phyloP scores from a whole-genome alignment of 2,888 invertebrate genomes.

The Amphimallon solstitiale region DNA sequence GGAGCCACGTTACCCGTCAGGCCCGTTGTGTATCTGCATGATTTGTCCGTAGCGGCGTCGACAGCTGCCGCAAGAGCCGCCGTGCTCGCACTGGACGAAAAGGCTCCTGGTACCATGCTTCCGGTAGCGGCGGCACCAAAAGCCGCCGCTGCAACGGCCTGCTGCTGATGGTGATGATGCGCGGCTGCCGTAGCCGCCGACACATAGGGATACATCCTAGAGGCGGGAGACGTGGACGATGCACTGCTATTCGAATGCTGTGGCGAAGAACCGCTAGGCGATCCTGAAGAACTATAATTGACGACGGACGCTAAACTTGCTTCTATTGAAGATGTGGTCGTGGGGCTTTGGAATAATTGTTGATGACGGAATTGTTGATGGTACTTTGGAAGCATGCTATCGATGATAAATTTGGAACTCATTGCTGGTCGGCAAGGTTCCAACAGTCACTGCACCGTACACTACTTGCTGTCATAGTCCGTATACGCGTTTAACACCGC shows the following conservation, averaged over 20 bases:
- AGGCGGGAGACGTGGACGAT: conserved; percentile 70
- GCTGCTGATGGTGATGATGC: conserved; percentile 78
- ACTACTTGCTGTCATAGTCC: conserved; percentile 59
- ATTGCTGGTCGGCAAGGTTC: conserved; percentile 71
- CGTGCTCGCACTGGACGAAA: conserved; percentile 66
- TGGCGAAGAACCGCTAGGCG: conserved; percentile 77
- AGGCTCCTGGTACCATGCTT: conserved; percentile 71
- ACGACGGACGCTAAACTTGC: conserved; percentile 76
- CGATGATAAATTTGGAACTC: conserved; percentile 97
- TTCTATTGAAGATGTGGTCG: conserved; percentile 73
- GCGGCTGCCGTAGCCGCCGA: conserved; percentile 72
- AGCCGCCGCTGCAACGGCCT: conserved; percentile 73
- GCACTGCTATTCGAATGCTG: conserved; percentile 70
- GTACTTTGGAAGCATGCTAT: conserved; percentile 98
- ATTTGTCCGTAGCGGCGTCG: conserved; percentile 78
- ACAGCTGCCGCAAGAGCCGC: conserved; percentile 72
- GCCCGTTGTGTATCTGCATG: conserved; percentile 81
- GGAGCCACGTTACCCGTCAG: conserved; percentile 71
- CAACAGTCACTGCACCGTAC: conserved; percentile 58
- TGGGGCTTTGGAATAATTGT: conserved; percentile 69
- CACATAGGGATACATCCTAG: conserved; percentile 94
- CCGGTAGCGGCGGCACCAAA: conserved; percentile 73
- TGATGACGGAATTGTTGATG: conserved; percentile 81
- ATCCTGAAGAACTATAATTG: conserved; percentile 68
- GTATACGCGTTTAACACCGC: conserved; percentile 49